Base-by-base conservation (phyloP, 2,113 vertebrate species). In the Alethe castanea region DNA sequence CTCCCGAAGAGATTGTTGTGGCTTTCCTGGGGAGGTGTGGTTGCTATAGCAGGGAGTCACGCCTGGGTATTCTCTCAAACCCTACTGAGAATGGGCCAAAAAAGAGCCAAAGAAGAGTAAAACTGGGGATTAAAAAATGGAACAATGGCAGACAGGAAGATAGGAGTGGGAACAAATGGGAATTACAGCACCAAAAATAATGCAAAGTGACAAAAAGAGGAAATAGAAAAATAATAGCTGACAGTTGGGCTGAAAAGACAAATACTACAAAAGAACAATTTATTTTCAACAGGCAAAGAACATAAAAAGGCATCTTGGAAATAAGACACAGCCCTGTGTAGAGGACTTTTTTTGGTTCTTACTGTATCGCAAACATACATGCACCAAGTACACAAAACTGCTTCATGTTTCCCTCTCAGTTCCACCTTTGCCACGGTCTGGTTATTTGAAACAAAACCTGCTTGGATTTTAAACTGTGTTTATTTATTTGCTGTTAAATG, bases 141-240 rank as follows among this genome's bases (percentile, higher is more conserved):
- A 97, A 99, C 98, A 99, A 99, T 98, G 98, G 98, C 97, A 94
- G 98, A 99, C 98, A 99, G 98, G 98, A 99, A 99, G 98, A 99
- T 98, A 98, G 98, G 98, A 98, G 98, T 98, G 98, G 98, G 98
- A 98, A 98, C 98, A 98, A 98, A 99, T 98, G 97, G 98, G 98
- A 98, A 99, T 99, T 99, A 99, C 98, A 99, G 98, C 98, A 97
- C 97, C 98, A 98, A 98, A 98, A 99, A 99, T 98, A 99, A 99
- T 99, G 98, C 98, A 98, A 98, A 98, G 98, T 98, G 98, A 99
- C 98, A 98, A 98, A 98, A 98, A 99, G 98, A 98, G 99, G 98
- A 99, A 99, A 98, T 98, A 98, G 98, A 98, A 98, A 98, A 98
- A 98, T 98, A 98, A 98, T 98, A 97, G 98, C 98, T 98, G 98